phyloP scores from a whole-genome alignment of 2,888 invertebrate genomes.

The Oscheius myriophilus region DNA sequence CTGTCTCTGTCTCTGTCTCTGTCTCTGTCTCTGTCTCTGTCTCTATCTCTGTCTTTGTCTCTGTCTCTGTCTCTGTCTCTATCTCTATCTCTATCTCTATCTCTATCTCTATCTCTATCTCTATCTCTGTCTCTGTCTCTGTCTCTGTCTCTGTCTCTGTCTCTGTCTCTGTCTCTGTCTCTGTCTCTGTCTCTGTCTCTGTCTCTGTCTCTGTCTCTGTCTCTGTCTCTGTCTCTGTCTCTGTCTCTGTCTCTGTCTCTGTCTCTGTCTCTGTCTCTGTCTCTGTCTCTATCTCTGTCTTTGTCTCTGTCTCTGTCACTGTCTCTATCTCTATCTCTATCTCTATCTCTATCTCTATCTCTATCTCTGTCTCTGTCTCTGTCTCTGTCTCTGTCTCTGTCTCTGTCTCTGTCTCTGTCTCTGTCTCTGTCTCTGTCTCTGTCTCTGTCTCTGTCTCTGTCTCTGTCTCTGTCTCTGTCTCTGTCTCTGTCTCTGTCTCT shows the following conservation, averaged over 20 bases:
- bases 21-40: background rate
- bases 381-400: too few species aligned
- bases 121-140: background rate
- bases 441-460: background rate
- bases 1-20: background rate
- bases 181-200: too few species aligned
- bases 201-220: background rate
- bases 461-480: background rate
- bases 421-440: background rate
- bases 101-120: background rate
- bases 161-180: background rate
- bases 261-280: background rate
- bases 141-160: background rate
- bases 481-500: background rate
- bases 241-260: background rate
- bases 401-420: background rate
- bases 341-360: background rate
- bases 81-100: too few species aligned
- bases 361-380: background rate
- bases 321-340: background rate
- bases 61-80: too few species aligned
- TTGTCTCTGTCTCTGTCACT: background rate
- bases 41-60: background rate
- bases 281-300: too few species aligned
- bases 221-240: background rate